A percentile compares a stretch with the other conserved stretches of the same genome.
phyloP scores from a whole-genome alignment of 2,113 vertebrate genomes.

The Aphyosemion australe region DNA sequence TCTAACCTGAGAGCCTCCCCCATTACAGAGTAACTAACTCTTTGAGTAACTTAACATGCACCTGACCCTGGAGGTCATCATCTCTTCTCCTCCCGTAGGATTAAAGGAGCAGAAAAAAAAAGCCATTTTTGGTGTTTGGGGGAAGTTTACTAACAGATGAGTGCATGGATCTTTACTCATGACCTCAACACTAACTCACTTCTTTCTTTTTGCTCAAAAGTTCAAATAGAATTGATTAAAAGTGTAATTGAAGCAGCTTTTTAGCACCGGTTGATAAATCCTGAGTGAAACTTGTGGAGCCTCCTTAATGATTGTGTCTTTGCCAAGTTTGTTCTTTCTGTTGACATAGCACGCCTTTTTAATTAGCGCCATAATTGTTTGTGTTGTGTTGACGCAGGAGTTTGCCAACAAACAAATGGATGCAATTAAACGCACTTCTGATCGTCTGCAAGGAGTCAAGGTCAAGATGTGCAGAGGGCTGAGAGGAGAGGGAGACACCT shows the following conservation, averaged over 20 bases:
- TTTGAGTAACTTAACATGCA: constrained; percentile 74
- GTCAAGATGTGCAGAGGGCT: constrained; percentile 48
- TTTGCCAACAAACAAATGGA: constrained; percentile 72
- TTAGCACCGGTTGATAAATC: too few species aligned
- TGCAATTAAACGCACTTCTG: constrained; percentile 76
- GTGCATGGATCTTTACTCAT: constrained; percentile 1
- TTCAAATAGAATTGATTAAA: neutral
- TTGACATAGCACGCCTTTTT: constrained; percentile 73
- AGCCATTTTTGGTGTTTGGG: constrained; percentile 38
- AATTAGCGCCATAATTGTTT: constrained; percentile 79
- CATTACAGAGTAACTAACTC: constrained; percentile 38
- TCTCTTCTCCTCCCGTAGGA: constrained; percentile 53
- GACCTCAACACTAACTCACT: constrained; percentile 7
- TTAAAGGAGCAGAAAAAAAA: constrained; percentile 42
- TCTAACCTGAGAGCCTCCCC: too few species aligned
- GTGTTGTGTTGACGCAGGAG: constrained; percentile 77
- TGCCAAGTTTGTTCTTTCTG: constrained; percentile 53
- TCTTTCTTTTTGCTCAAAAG: constrained; percentile 20
- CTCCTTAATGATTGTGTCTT: constrained; percentile 28
- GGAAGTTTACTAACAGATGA: constrained; percentile 34
- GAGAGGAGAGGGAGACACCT: constrained; percentile 44
- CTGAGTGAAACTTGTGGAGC: constrained; percentile 7
- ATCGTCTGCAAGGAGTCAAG: constrained; percentile 69
- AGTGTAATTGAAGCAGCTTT: too few species aligned
- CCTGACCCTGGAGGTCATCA: constrained; percentile 68